Percentiles rank a stretch among this genome's conserved stretches.
These are phyloP conservation scores for Psilopogon haemacephalus DNA, from an alignment of 2,113 vertebrate species.

Conservation along the genomic window DNA sequence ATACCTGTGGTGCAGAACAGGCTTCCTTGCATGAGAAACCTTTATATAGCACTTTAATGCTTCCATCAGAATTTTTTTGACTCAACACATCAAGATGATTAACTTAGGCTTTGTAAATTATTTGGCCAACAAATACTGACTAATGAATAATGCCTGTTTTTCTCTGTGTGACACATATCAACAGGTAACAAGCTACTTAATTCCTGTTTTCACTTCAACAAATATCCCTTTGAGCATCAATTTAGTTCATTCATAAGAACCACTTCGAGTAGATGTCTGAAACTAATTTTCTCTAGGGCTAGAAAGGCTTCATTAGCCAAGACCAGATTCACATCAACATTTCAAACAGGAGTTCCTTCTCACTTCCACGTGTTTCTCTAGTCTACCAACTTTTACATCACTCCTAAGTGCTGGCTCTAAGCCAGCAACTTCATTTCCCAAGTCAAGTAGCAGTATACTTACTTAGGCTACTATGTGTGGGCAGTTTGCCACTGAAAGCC, in stretches of 20 bases:
- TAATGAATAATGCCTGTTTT: not conserved
- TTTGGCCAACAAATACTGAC: not conserved
- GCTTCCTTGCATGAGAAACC: not conserved
- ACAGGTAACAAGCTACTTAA: not conserved
- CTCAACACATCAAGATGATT: not conserved
- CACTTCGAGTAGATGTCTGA: not conserved
- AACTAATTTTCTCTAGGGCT: not conserved
- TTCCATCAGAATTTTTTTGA: not conserved
- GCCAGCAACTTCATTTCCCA: not conserved
- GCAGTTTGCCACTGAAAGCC: constrained; percentile 1
- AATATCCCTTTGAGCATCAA: not conserved
- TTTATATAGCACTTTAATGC: not conserved
- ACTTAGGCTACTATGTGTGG: not conserved
- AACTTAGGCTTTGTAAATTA: not conserved
- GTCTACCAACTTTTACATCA: not conserved
- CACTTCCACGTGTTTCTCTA: constrained; percentile 22
- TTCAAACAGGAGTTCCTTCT: not conserved
- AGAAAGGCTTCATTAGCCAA: constrained; percentile 24
- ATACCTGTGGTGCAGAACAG: not conserved
- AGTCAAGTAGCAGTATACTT: not conserved
- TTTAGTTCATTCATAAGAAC: not conserved
- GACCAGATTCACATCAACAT: not conserved
- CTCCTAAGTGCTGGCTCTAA: not conserved
- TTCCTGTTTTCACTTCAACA: not conserved
- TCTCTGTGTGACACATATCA: not conserved